Conservation (phyloP, 2,113 vertebrate genomes). For the Ranitomeya imitator region DNA sequence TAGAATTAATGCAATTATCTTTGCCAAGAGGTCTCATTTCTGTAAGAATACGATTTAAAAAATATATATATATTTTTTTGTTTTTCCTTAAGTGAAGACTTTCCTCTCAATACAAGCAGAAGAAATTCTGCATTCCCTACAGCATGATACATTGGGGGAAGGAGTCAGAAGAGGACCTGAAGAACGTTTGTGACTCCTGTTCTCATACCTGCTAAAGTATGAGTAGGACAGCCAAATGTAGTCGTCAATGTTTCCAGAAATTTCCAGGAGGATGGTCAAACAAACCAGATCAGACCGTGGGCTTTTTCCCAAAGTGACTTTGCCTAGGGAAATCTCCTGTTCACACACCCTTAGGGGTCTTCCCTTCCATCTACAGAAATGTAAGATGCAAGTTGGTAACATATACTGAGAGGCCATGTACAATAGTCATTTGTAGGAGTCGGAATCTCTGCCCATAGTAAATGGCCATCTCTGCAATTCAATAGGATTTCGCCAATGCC, state of each 20-base stretch:
- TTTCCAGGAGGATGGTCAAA: no score
- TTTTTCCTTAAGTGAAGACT: not conserved
- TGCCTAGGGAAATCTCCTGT: no score
- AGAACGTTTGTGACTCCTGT: no score
- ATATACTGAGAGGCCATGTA: not conserved
- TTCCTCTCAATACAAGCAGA: not conserved
- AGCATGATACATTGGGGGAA: not conserved
- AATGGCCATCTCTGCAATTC: no score
- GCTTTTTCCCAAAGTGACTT: no score
- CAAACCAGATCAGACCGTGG: no score
- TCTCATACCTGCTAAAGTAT: no score
- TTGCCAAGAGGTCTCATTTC: not conserved
- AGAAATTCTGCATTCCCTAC: not conserved
- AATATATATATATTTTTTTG: not conserved
- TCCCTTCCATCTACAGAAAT: not conserved
- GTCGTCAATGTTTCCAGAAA: no score
- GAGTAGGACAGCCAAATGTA: not conserved
- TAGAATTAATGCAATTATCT: no score
- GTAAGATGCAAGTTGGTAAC: not conserved
- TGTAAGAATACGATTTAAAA: not conserved
- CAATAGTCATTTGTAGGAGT: not conserved
- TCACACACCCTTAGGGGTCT: not conserved
- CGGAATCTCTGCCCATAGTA: not conserved
- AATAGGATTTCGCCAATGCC: not conserved
- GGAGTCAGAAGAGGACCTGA: not conserved